Evolutionary conservation across 2,113 vertebrate genomes (phyloP).

Genomic region (Dascyllus trimaculatus): DNA sequence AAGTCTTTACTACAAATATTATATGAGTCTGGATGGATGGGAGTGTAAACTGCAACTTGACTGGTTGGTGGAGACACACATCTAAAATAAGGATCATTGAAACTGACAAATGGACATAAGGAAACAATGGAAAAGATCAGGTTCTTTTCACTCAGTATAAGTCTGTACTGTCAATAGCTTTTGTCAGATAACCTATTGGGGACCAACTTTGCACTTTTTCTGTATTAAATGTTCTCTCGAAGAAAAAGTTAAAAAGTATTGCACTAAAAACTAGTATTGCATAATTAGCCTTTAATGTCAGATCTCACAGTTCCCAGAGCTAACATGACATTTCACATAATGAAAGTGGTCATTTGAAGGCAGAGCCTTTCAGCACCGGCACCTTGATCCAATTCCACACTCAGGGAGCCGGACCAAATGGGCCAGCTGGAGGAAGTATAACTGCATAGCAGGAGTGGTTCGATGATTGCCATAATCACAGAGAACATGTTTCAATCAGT

Average conservation of each 20-base stretch:
- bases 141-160: too few relatives aligned
- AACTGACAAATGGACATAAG: too few relatives aligned
- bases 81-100: too few relatives aligned
- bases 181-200: too few relatives aligned
- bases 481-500: conserved; percentile 53
- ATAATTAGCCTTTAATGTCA: conserved; percentile 14
- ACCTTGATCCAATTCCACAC: conserved; percentile 33
- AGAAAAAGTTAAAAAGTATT: neutral
- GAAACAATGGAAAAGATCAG: too few relatives aligned
- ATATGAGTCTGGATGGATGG: too few relatives aligned
- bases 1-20: too few relatives aligned
- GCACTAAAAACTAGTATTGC: neutral
- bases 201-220: too few relatives aligned
- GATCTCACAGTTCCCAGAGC: conserved; percentile 5
- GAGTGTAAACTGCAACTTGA: too few relatives aligned
- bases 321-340: conserved; percentile 14
- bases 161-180: too few relatives aligned
- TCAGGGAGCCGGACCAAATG: conserved; percentile 44
- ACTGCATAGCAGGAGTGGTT: conserved; percentile 32
- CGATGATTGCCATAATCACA: conserved; percentile 68
- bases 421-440: conserved; percentile 61
- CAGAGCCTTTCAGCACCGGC: neutral
- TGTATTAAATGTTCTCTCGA: neutral
- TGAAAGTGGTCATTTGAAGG: conserved; percentile 4
- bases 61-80: too few relatives aligned